Evolutionary conservation across 2,888 invertebrate species (phyloP).

Genomic region (Cylindroiulus punctatus): DNA sequence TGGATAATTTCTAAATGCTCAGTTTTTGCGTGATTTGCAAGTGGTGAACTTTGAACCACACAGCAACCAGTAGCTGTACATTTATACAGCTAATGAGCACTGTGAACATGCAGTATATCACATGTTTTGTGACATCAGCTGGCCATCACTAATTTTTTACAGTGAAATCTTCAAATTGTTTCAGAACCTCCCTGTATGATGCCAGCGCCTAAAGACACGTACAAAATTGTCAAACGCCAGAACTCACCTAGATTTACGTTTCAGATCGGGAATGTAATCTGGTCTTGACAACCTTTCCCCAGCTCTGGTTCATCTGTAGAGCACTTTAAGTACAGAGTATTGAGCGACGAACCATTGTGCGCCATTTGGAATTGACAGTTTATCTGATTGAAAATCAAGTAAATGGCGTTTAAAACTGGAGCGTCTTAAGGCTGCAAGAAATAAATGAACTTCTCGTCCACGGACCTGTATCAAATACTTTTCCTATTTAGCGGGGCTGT

Average conservation of each 20-base stretch:
- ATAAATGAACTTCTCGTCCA: not conserved
- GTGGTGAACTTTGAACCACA: too few relatives aligned
- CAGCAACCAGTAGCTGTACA: too few relatives aligned
- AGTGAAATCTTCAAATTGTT: too few relatives aligned
- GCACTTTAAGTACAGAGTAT: slow-evolving; percentile 12
- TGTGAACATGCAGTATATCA: too few relatives aligned
- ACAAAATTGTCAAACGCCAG: not conserved
- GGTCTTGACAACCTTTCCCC: slow-evolving; percentile 12
- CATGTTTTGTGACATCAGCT: not conserved
- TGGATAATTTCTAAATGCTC: too few relatives aligned
- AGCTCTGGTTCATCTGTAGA: not conserved
- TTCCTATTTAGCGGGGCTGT: not conserved
- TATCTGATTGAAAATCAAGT: slow-evolving; percentile 22
- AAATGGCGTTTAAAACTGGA: slow-evolving; percentile 27
- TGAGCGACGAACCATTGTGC: not conserved
- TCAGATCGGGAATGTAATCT: not conserved
- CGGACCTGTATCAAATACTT: not conserved
- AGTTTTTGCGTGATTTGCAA: too few relatives aligned
- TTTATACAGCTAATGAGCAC: too few relatives aligned
- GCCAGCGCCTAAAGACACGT: not conserved
- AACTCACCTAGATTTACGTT: not conserved
- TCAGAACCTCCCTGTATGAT: too few relatives aligned
- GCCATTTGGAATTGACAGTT: slow-evolving; percentile 33
- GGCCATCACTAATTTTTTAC: too few relatives aligned
- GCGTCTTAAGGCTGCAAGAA: not conserved